Evolutionary conservation across 2,797 vertebrate species (phyloP), one percentile per base, ranked within the genome.

Genomic region (Crenuchus spilurus): DNA sequence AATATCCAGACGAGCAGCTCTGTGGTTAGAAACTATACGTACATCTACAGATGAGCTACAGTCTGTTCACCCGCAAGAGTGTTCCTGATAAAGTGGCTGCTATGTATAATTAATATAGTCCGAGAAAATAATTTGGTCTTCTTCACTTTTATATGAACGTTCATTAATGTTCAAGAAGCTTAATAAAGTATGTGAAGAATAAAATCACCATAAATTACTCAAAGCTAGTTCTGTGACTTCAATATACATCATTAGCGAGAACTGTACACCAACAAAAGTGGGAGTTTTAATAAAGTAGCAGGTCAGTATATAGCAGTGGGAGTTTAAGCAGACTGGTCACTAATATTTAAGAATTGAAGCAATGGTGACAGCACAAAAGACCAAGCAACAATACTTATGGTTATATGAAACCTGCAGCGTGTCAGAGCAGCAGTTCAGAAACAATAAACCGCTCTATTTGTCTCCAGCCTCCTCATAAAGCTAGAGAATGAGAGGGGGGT

Each of bases 391-490:
- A 14, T 52, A 52, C 10, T 13, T 52, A 6, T 14, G 49, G 6
- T 11, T 49, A 18, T 8, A 10, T 10, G 18, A 49, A 70, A 9
- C 46, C 49, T 33, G 63, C 73, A 13, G 49, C 5, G 51, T 14
- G 39, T 24, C 3, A 52, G 2, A 46, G 24, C 13, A 46, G 52
- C 26, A 13, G n/a, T 22, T 70, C 54, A 13, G 49, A 31, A 57
- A 57, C 51, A 20, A 69, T 55, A 37, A 69, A 26, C 10, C 18
- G 11, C 16, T 37, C 28, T 70, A 35, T 70, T 70, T 57, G 46
- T 60, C 68, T 70, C 24, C 58, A 42, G 30, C 42, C 54, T 48
- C 54, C 41, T 60, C 54, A 60, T 58, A 60, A 70, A 35, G 54
- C 68, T 5, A 1, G 20, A 35, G 33, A 5, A 65, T 31, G 30